Conservation (phyloP, 37 sponge, comb jelly and placozoan genomes). For the Axinella damicornis region DNA sequence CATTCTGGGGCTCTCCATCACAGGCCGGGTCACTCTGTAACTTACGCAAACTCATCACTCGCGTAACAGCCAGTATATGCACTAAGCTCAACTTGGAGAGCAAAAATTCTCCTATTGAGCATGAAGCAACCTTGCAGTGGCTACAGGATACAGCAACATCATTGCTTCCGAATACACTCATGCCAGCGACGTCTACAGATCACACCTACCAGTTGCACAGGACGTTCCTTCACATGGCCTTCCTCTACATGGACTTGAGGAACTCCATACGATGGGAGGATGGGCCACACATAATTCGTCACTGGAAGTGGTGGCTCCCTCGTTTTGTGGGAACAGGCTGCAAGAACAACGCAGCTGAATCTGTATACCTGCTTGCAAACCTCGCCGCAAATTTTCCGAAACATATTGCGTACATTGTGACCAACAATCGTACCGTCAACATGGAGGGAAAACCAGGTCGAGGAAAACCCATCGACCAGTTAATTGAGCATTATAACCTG, state of each 20-base stretch:
- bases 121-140: not conserved
- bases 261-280: slow-evolving; percentile 27
- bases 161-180: not conserved
- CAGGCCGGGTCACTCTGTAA: too few species aligned
- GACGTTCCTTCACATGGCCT: not conserved
- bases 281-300: slow-evolving; percentile 17
- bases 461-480: too few species aligned
- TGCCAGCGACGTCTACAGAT: not conserved
- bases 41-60: too few species aligned
- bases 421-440: slow-evolving; percentile 44
- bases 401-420: slow-evolving; percentile 36
- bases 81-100: too few species aligned
- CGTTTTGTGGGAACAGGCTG: too few species aligned
- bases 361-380: slow-evolving; percentile 7
- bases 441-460: slow-evolving; percentile 20
- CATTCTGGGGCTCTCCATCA: slow-evolving; percentile 1
- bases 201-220: not conserved
- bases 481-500: slow-evolving; percentile 35
- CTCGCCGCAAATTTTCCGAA: slow-evolving; percentile 19
- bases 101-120: not conserved
- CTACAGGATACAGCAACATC: not conserved
- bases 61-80: too few species aligned
- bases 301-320: slow-evolving; percentile 31
- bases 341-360: slow-evolving; percentile 30
- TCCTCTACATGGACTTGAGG: slow-evolving; percentile 13